Evolutionary conservation across 2,113 vertebrate genomes (phyloP), one percentile per base, ranked within the genome.

Genomic region (Hirundichthys speculiger): DNA sequence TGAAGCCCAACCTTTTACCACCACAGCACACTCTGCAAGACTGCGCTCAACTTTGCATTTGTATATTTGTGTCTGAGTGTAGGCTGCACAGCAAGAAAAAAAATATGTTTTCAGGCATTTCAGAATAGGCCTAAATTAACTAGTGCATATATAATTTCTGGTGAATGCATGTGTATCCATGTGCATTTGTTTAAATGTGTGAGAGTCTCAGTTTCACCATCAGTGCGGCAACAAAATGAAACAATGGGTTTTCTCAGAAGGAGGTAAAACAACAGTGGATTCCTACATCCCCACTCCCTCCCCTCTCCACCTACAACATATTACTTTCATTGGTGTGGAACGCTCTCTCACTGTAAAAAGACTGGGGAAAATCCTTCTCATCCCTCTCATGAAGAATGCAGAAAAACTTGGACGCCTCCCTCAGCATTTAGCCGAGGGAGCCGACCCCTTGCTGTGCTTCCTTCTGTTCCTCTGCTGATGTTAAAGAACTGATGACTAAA

Each of bases 241-340:
- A 89, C 81, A 87, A 82, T 74, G 53, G 80, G 72, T 61, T 85
- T 85, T 82, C 75, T 72, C 72, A 41, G 2, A 77, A 84, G 64
- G 72, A 75, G 48, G 66, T 59, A 75, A 78, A 86, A 82, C 62
- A 81, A 86, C 62, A 82, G 63, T 7, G 11, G 59, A 80, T 76
- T 82, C 71, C 57, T 82, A 77, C 73, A 66, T 55, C 74, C 60
- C 25, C 18, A 0, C 18, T 20, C 39, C 43, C 39, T 49, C 50
- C 76, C 61, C 18, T 49, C 62, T 60, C 50, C 48, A 39, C 77
- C 52, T 46, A 48, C 75, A 43, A 74, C 79, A 70, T 82, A 81
- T 83, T 77, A 75, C 66, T 83, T 80, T 79, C 77, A 77, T 51
- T 75, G 82, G 62, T 58, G 46, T 85, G 76, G 63, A 85, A 83